Conservation (phyloP, 1,140 invertebrate species). For the Conus betulinus region DNA sequence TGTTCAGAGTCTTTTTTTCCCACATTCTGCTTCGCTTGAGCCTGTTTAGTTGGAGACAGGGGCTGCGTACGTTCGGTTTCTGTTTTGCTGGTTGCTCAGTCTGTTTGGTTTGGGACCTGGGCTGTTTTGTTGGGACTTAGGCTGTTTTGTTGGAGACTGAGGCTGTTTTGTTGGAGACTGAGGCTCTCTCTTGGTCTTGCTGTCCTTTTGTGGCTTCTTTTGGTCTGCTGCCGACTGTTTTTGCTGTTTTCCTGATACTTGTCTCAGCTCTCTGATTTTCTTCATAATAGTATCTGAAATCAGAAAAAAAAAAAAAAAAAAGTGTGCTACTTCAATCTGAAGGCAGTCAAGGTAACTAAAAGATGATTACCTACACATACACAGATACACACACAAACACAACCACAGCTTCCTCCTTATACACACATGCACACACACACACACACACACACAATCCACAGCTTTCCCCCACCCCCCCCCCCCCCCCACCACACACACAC, state of each 20-base stretch:
- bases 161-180: neutral
- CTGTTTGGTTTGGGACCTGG: neutral
- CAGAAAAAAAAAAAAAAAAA: neutral
- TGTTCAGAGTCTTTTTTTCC: neutral
- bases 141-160: neutral
- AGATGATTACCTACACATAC: too few species aligned
- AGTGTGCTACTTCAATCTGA: neutral
- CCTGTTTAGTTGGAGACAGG: neutral
- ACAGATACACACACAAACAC: too few species aligned
- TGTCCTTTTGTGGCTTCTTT: neutral
- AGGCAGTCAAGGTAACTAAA: too few species aligned
- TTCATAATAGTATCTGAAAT: slow-evolving; percentile 23
- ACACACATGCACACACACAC: too few species aligned
- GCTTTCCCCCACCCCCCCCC: too few species aligned
- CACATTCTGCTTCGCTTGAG: neutral
- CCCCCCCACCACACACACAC: too few species aligned
- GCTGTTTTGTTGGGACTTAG: neutral
- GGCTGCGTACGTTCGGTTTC: neutral
- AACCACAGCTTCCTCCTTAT: too few species aligned
- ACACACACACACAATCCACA: too few species aligned
- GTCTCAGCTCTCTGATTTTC: slow-evolving; percentile 21
- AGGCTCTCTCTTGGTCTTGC: slow-evolving; percentile 17
- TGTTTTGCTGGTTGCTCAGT: neutral
- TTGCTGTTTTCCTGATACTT: slow-evolving; percentile 14
- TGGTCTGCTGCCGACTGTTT: neutral